phyloP scores from a whole-genome alignment of 2,888 invertebrate species.

The Nycteola revayana region DNA sequence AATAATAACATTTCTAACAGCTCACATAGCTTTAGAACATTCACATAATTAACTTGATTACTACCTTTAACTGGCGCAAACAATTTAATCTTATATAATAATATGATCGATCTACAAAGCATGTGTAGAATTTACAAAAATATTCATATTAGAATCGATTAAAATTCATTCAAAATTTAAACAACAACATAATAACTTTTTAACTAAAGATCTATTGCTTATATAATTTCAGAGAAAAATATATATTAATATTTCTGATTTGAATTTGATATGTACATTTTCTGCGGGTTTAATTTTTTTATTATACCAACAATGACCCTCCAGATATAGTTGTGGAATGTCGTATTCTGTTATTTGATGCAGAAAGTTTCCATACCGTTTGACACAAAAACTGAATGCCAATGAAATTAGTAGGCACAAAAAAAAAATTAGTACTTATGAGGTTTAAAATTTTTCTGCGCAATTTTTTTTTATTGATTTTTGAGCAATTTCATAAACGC shows the following conservation, averaged over 20 bases:
- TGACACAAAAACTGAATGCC: too few relatives aligned
- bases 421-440: too few relatives aligned
- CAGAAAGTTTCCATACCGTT: conserved; percentile 31
- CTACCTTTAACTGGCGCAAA: conserved; percentile 33
- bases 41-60: conserved; percentile 38
- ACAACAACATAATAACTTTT: conserved; percentile 4
- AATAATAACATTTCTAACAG: conserved; percentile 60
- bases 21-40: conserved; percentile 50
- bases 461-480: too few relatives aligned
- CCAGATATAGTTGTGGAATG: conserved; percentile 52
- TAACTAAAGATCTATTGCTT: neutral
- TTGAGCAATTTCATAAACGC: too few relatives aligned
- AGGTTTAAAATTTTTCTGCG: too few relatives aligned
- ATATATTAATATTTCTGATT: neutral
- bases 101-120: conserved; percentile 25
- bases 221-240: conserved; percentile 2
- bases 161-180: conserved; percentile 9
- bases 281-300: conserved; percentile 27
- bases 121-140: conserved; percentile 26
- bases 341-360: conserved; percentile 40
- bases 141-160: conserved; percentile 16
- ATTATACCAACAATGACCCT: conserved; percentile 25
- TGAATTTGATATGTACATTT: conserved; percentile 43
- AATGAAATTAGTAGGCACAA: too few relatives aligned
- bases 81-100: conserved; percentile 15